A percentile compares a stretch with the other conserved stretches of the same genome.
Conservation (phyloP, 2,113 vertebrate species). For the Chaetodon auriga region DNA sequence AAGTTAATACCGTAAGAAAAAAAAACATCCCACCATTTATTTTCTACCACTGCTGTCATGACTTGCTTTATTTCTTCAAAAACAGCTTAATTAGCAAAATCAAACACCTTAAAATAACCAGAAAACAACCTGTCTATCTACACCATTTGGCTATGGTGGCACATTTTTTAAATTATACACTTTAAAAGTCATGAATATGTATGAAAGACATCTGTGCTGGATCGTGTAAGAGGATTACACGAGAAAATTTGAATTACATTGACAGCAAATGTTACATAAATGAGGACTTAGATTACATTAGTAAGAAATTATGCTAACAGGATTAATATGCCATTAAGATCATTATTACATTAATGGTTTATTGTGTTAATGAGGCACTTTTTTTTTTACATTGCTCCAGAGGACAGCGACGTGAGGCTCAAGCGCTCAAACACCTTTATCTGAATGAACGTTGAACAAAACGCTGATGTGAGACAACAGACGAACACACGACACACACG, state of each 20-base stretch:
- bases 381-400: background rate
- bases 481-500: background rate
- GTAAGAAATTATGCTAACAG: background rate
- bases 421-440: background rate
- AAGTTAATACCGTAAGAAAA: no score
- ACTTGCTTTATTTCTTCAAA: background rate
- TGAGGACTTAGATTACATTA: background rate
- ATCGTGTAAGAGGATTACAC: background rate
- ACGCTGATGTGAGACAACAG: background rate
- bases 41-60: background rate
- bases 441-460: background rate
- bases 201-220: background rate
- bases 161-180: background rate
- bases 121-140: background rate
- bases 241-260: background rate
- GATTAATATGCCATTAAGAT: constrained; percentile 16
- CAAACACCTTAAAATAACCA: background rate
- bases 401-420: background rate
- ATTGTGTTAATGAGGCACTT: background rate
- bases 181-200: constrained; percentile 6
- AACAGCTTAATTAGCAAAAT: background rate
- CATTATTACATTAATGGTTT: background rate
- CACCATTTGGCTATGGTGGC: background rate
- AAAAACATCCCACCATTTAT: background rate
- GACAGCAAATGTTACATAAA: background rate